Base-by-base conservation (phyloP, 2,888 invertebrate genomes). In the Eudasyphora cyanicolor region DNA sequence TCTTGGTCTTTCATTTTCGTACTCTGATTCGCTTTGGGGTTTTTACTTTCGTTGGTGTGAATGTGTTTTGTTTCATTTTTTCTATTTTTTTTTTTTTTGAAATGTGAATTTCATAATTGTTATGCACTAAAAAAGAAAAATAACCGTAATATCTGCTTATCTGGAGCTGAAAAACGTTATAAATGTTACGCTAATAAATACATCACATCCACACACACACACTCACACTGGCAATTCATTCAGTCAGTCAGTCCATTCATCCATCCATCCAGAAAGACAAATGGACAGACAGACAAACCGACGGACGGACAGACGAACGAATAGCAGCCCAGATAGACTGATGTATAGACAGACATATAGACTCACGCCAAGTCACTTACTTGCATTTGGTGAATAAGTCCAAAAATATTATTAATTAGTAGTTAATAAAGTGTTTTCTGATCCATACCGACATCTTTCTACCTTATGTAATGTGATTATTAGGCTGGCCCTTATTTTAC, bases 51-150 rank as follows among this genome's bases (percentile, higher is more conserved):
- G 42, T 24, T 35, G 10, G 67, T 67, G 64, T 64, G 35, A 64
- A 10, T 27, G 60, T 67, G 38, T 42, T 42, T 67, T 24, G 67
- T 83, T 83, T 51, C 51, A 71, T 78, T 75, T 73, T 74, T 57
- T 45, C 19, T 71, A 42, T 70, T 70, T 27, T 69, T 57, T 51
- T 27, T 51, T 60, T 38, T 38, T 67, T 24, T 51, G 17, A 10
- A 64, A 57, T 54, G 32, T 14, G 51, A 35, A 75, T 83, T 83
- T 83, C 83, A 83, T 83, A 83, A 83, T 77, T 83, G 83, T 83
- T 83, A 83, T 83, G 83, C 83, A 83, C 83, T 83, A 64, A 83
- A 83, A 75, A 83, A 78, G 38, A 79, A 76, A 70, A 69, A 76
- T 77, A 83, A 80, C 54, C 45, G 74, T 83, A 83, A 80, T 77